phyloP scores from a whole-genome alignment of 1,140 invertebrate species.

The Aleiodes sp. region DNA sequence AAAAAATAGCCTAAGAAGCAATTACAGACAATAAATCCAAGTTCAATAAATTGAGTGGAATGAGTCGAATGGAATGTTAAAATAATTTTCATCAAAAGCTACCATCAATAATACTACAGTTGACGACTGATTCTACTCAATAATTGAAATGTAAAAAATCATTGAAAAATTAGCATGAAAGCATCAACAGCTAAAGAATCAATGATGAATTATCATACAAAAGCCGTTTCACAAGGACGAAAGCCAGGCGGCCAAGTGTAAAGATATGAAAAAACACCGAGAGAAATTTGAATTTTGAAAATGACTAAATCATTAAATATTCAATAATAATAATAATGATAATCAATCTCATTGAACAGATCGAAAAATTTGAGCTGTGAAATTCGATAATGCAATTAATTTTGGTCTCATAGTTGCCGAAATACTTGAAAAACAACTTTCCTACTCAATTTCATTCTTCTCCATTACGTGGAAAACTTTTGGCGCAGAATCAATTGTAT shows the following conservation, averaged over 20 bases:
- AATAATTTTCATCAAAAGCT: no score
- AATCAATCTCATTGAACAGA: no score
- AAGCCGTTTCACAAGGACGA: neutral
- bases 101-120: no score
- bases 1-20: neutral
- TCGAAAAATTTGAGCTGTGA: no score
- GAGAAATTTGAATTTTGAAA: neutral
- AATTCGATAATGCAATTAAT: no score
- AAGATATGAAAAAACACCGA: neutral
- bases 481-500: no score
- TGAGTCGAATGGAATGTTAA: neutral
- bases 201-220: neutral
- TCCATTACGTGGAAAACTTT: no score
- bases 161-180: neutral
- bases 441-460: no score
- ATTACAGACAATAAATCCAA: neutral
- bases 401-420: no score
- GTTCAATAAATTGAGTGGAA: neutral
- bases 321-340: no score
- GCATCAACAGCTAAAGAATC: slow-evolving; percentile 4
- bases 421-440: no score
- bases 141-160: neutral
- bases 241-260: slow-evolving; percentile 29
- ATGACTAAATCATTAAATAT: no score
- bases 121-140: neutral